phyloP scores from a whole-genome alignment of 2,113 vertebrate species.

The Percina caprodes region DNA sequence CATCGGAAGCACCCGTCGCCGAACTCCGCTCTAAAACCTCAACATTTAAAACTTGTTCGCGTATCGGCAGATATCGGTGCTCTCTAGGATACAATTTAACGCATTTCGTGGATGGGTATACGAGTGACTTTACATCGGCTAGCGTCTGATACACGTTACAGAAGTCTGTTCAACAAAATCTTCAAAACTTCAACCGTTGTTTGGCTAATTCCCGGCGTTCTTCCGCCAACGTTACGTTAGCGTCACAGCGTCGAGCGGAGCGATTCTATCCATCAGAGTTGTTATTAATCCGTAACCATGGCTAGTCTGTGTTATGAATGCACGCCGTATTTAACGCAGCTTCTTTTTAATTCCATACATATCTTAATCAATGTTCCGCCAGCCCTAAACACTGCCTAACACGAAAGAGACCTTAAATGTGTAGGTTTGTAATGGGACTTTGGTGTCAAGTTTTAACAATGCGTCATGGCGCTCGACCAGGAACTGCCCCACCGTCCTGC shows the following conservation, averaged over 20 bases:
- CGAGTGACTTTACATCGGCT: rapidly evolving
- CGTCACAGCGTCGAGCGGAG: neutral
- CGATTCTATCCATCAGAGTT: neutral
- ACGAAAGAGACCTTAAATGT: neutral
- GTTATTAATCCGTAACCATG: rapidly evolving
- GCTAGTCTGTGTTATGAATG: neutral
- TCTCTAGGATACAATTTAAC: rapidly evolving
- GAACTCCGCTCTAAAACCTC: neutral
- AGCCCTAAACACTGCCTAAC: no score
- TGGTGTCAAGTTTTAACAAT: neutral
- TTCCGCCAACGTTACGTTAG: rapidly evolving
- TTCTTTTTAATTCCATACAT: neutral
- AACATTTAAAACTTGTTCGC: neutral
- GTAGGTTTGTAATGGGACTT: neutral
- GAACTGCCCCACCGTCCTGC: no score
- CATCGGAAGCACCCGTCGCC: rapidly evolving
- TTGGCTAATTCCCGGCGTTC: no score
- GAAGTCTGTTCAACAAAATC: rapidly evolving
- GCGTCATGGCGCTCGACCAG: no score
- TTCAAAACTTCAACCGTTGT: neutral
- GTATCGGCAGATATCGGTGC: rapidly evolving
- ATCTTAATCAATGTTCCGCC: neutral
- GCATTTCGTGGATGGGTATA: rapidly evolving
- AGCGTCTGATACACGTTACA: rapidly evolving
- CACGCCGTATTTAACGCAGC: neutral